Evolutionary conservation across 2,113 vertebrate genomes (phyloP), one percentile per base, ranked within the genome.

Genomic region (Rhombomys opimus): DNA sequence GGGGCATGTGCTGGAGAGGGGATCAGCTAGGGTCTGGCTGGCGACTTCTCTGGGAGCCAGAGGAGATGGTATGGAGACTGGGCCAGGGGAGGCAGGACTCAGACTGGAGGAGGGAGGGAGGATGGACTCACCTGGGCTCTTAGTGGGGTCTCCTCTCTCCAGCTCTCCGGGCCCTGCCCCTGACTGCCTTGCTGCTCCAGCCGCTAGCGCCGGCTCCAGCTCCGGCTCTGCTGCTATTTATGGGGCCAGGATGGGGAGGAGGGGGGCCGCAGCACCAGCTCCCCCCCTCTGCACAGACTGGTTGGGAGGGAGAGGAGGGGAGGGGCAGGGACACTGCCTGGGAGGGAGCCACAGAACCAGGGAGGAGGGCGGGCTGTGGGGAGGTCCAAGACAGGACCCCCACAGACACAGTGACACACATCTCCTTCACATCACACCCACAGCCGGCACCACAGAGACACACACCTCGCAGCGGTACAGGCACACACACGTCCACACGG

Each of bases 141-240:
- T 14, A 46, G 96, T n/a, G 9, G 76, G 54, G 92, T 75, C 88
- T 97, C 76, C 46, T 88, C 57, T 95, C 95, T 96, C 77, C 82
- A 7, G 85, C 72, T 93, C 92, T 95, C 90, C 67, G 13, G 13
- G 92, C 78, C 91, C 95, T 89, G 97, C 94, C 95, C 95, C 84
- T 92, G 86, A 91, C 93, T 97, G 86, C 97, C 54, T 96, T 86
- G 96, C 97, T 94, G 95, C 96, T 97, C 95, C 96, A 96, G 97
- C 97, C 92, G 91, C 96, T 97, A 96, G 97, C 96, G 89, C 97
- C 68, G 22, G 93, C 92, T 87, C 96, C 52, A 10, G 77, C 96
- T 94, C 97, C 35, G 30, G 89, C 96, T 97, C 98, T 95, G 97
- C 97, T 97, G 97, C 98, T 98, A 98, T 97, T 98, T 98, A 98